Base-by-base conservation (phyloP, 2,888 invertebrate species). In the Dioctria rufipes region DNA sequence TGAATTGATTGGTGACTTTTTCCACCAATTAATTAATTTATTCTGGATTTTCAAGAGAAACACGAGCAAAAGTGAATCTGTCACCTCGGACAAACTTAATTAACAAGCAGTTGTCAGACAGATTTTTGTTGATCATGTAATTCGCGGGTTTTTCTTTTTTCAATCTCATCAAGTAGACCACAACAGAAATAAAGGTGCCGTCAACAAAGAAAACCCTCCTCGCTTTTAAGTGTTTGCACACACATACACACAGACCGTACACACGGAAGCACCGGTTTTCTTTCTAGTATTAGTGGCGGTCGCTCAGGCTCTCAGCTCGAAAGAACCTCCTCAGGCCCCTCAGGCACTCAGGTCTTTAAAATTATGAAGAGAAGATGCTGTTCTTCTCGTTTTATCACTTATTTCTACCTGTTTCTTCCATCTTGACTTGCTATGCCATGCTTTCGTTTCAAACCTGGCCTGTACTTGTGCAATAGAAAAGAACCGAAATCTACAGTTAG, bases 401-500 rank as follows among this genome's bases (percentile, higher is more conserved):
- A 25, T 25, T 69, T 51, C 49, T 49, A 37, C 69, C 25, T 25
- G 58, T 13, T 46, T 66, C 73, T 54, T 54, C 54, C 42, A 40
- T 73, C 60, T 73, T 60, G 65, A n/a, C 40, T 25, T 37, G 65
- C n/a, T 3, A 66, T 66, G 43, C 58, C 67, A 8, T 11, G 51
- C 6, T 25, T 25, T 25, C 25, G 25, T 25, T 58, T 40, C 43
- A 42, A n/a, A 6, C 13, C 51, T n/a, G 51, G 25, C 13, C 51
- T n/a, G 51, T 8, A 58, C 77, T 77, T 77, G 63, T 61, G 63
- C 77, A 77, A 37, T 49, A 63, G 77, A 77, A 77, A 39, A 77
- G 77, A 77, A 77, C 63, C 77, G 49, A 63, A 8, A 43, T 60
- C 63, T 63, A 77, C 77, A 63, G 77, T 77, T 77, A 77, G 77